These are phyloP conservation scores for Drosophila bunnanda DNA, from an alignment of 2,888 invertebrate species.

Conservation along the genomic window DNA sequence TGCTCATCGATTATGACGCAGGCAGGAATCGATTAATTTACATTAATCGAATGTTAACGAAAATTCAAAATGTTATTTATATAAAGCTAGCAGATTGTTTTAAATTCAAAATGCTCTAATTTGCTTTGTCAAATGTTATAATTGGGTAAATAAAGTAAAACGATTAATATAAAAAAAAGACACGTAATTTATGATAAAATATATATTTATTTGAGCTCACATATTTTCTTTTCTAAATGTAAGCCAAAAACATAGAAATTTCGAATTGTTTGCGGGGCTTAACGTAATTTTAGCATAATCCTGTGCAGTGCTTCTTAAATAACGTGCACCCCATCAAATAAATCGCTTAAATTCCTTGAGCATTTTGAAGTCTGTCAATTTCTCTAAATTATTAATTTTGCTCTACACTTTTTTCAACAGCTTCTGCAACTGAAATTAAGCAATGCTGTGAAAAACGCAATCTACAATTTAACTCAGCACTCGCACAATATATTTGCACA, in stretches of 20 bases:
- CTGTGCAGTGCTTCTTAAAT: not conserved
- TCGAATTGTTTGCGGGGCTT: not conserved
- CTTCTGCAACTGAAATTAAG: not conserved
- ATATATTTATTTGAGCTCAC: constrained; percentile 9
- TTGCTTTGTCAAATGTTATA: not conserved
- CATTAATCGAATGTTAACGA: too few relatives aligned
- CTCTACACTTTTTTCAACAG: not conserved
- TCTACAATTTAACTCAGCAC: constrained; percentile 2
- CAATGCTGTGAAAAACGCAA: not conserved
- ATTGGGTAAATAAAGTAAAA: not conserved
- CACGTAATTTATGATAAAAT: not conserved
- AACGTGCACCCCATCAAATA: not conserved
- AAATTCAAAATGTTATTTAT: not conserved
- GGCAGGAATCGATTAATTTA: not conserved
- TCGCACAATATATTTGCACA: constrained; percentile 22
- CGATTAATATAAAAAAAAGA: not conserved
- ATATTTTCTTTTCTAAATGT: not conserved
- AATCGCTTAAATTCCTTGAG: constrained; percentile 9
- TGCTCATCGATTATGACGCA: not conserved
- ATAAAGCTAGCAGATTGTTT: too few relatives aligned
- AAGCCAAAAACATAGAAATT: constrained; percentile 5
- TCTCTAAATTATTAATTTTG: constrained; percentile 1
- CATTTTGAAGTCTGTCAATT: constrained; percentile 10
- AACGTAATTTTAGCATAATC: not conserved
- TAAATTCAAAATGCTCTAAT: not conserved